These are phyloP conservation scores for Synaphobranchus kaupii DNA, from an alignment of 2,797 vertebrate species.

Conservation along the genomic window DNA sequence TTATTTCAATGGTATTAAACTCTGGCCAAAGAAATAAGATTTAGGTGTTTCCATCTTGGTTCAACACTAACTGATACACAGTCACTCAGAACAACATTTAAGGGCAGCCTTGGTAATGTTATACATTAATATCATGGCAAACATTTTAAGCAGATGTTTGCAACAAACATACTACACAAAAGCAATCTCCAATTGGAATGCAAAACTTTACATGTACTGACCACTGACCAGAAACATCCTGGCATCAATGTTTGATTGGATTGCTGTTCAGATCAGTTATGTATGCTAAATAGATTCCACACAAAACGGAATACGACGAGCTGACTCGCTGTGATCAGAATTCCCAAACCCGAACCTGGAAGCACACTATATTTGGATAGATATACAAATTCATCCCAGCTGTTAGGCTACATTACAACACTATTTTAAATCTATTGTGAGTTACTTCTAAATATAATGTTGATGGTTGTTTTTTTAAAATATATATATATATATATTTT, in stretches of 20 bases:
- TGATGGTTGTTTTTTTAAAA: not conserved
- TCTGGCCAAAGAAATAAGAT: not conserved
- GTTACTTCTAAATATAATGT: not conserved
- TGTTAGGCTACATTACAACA: not conserved
- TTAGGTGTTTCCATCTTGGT: not conserved
- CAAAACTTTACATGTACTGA: not conserved
- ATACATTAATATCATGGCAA: not conserved
- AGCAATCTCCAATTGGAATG: not conserved
- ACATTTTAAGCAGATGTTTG: not conserved
- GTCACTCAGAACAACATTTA: not conserved
- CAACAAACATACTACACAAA: not conserved
- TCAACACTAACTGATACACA: not conserved
- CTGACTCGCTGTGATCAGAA: too few relatives aligned
- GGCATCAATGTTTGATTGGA: not conserved
- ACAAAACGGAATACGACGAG: not conserved
- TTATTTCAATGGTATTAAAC: not conserved
- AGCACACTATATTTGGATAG: too few relatives aligned
- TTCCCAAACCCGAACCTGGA: too few relatives aligned
- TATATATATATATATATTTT: not conserved
- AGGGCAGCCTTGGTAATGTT: not conserved
- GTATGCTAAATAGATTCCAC: not conserved
- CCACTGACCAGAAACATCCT: not conserved
- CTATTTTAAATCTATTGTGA: not conserved
- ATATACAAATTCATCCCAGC: not conserved
- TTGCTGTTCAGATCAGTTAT: not conserved